phyloP scores from a whole-genome alignment of 2,113 vertebrate species.

The Epinephelus fuscoguttatus region DNA sequence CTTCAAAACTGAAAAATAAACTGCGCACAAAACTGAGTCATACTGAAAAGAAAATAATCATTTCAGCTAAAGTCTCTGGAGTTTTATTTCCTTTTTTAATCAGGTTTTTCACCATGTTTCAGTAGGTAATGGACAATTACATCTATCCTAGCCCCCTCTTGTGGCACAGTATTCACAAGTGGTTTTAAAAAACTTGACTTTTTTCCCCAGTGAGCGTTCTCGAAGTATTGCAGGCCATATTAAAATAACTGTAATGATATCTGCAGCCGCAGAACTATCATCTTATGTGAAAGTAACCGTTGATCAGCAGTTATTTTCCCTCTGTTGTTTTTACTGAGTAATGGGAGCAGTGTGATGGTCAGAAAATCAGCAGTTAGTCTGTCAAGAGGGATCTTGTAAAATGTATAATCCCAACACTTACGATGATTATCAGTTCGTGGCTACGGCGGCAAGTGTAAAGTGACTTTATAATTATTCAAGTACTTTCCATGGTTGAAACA shows the following conservation, averaged over 20 bases:
- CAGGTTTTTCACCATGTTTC: constrained; percentile 16
- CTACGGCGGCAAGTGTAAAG: constrained; percentile 3
- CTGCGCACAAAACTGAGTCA: not conserved
- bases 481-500: constrained; percentile 2
- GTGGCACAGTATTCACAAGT: constrained; percentile 60
- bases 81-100: constrained; percentile 20
- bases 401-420: constrained; percentile 15
- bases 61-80: constrained; percentile 5
- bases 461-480: constrained; percentile 18
- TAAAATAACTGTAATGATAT: constrained; percentile 23
- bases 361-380: constrained; percentile 14
- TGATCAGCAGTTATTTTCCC: constrained; percentile 24
- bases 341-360: constrained; percentile 14
- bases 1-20: constrained; percentile 29
- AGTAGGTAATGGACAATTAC: constrained; percentile 8
- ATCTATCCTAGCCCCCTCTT: constrained; percentile 72
- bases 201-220: not conserved
- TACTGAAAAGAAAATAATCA: constrained; percentile 26
- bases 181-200: not conserved
- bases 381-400: constrained; percentile 27
- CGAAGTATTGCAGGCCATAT: constrained; percentile 1
- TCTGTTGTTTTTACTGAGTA: constrained; percentile 38
- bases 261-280: not conserved
- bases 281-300: not conserved
- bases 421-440: constrained; percentile 18